Percentiles rank a stretch among this genome's conserved stretches.
Evolutionary conservation across 2,888 invertebrate genomes (phyloP).

Genomic region (Epistrophe grossulariae): DNA sequence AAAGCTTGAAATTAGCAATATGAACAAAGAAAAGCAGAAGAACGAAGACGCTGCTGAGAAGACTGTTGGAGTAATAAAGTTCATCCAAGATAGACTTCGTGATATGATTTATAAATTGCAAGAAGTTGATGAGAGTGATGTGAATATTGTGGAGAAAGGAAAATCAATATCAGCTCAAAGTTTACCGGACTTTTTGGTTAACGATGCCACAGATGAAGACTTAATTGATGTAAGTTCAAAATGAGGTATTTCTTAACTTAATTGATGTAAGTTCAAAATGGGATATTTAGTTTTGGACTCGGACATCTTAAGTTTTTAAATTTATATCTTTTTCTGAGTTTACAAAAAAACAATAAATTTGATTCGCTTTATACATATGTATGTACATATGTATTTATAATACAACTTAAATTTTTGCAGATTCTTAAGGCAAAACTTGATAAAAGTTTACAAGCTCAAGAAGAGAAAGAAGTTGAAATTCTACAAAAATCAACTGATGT

Average conservation of each 20-base stretch:
- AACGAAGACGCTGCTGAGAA: constrained; percentile 82
- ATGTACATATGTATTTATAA: neutral
- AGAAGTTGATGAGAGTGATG: constrained; percentile 82
- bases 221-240: constrained; percentile 79
- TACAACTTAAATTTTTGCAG: constrained; percentile 72
- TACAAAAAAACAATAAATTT: neutral
- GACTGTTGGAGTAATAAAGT: constrained; percentile 80
- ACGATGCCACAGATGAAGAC: constrained; percentile 81
- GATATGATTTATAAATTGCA: constrained; percentile 84
- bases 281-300: too few relatives aligned
- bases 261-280: too few relatives aligned
- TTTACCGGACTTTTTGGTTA: constrained; percentile 80
- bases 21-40: constrained; percentile 83
- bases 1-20: constrained; percentile 86
- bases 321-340: too few relatives aligned
- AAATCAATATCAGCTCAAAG: constrained; percentile 79
- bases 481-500: constrained; percentile 60
- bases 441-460: constrained; percentile 79
- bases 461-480: constrained; percentile 77
- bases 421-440: constrained; percentile 82
- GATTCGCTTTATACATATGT: neutral
- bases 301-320: too few relatives aligned
- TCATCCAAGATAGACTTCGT: constrained; percentile 82
- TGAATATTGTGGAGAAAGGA: constrained; percentile 79
- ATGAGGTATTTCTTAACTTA: neutral